Percentiles rank a stretch among this genome's conserved stretches.
phyloP scores from a whole-genome alignment of 2,888 invertebrate species.

The Rhodophaea formosa region DNA sequence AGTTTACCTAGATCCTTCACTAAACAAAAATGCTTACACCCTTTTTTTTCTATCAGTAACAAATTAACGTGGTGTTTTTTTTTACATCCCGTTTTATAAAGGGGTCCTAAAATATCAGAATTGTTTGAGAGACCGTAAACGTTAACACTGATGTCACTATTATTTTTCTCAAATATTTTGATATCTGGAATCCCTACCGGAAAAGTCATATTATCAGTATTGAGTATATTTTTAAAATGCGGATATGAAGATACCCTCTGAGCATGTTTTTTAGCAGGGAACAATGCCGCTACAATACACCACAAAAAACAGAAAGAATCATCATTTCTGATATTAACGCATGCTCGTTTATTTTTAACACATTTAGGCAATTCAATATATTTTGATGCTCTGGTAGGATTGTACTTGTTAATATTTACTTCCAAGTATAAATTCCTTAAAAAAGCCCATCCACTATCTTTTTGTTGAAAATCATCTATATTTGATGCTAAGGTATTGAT shows the following conservation, averaged over 20 bases:
- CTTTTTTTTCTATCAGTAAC: conserved; percentile 3
- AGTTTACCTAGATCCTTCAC: conserved; percentile 3
- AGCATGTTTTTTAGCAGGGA: conserved; percentile 28
- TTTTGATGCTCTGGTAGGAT: conserved; percentile 27
- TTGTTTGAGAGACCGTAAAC: neutral
- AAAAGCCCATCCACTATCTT: conserved; percentile 33
- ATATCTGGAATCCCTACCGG: conserved; percentile 34
- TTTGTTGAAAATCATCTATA: conserved; percentile 31
- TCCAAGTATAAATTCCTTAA: conserved; percentile 25
- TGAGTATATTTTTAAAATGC: conserved; percentile 27
- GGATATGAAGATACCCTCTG: conserved; percentile 24
- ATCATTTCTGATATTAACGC: conserved; percentile 37
- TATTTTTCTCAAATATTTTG: conserved; percentile 11
- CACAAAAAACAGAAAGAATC: no score
- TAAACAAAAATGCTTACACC: neutral
- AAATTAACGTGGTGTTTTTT: neutral
- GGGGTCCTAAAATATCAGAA: neutral
- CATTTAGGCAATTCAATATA: conserved; percentile 31
- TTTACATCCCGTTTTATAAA: conserved; percentile 4
- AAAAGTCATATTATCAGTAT: conserved; percentile 30
- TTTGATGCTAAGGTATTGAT: conserved; percentile 21
- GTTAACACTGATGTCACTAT: neutral
- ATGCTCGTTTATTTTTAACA: conserved; percentile 32
- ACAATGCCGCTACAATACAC: conserved; percentile 33
- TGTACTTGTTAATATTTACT: conserved; percentile 33